Evolutionary conservation across 2,888 invertebrate species (phyloP).

Genomic region (Pterobdella sp.): DNA sequence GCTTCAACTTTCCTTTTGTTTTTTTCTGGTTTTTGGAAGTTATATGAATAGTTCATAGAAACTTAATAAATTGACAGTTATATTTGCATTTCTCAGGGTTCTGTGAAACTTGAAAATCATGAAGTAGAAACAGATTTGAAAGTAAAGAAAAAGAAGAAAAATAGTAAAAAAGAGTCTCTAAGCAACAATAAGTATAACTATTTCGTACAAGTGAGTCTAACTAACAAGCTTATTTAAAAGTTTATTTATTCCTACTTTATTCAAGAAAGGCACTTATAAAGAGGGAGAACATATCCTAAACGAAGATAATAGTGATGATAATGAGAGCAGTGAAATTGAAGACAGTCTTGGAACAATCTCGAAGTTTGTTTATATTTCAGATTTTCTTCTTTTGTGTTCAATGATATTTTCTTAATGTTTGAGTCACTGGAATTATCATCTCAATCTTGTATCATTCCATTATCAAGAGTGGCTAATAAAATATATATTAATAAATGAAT

Average conservation of each 20-base stretch:
- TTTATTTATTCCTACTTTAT: background rate
- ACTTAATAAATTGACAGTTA: background rate
- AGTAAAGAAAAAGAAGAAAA: background rate
- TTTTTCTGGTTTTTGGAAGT: background rate
- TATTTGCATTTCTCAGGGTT: background rate
- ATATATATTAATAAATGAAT: no score
- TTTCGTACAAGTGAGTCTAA: constrained; percentile 9
- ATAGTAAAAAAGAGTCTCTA: background rate
- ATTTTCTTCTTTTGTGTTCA: background rate
- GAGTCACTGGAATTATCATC: background rate
- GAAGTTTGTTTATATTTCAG: background rate
- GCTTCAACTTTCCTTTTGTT: no score
- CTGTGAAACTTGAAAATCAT: background rate
- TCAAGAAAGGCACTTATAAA: background rate
- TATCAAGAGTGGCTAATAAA: no score
- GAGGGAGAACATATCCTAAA: background rate
- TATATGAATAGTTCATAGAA: background rate
- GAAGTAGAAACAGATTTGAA: background rate
- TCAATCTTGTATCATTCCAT: no score
- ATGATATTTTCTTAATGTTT: background rate
- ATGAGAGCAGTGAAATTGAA: background rate
- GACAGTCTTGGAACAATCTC: constrained; percentile 2
- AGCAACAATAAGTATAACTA: background rate
- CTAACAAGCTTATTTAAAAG: background rate
- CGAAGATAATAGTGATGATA: background rate